phyloP scores from a whole-genome alignment of 2,888 invertebrate species.

The Drosophila pseudotakahashii region DNA sequence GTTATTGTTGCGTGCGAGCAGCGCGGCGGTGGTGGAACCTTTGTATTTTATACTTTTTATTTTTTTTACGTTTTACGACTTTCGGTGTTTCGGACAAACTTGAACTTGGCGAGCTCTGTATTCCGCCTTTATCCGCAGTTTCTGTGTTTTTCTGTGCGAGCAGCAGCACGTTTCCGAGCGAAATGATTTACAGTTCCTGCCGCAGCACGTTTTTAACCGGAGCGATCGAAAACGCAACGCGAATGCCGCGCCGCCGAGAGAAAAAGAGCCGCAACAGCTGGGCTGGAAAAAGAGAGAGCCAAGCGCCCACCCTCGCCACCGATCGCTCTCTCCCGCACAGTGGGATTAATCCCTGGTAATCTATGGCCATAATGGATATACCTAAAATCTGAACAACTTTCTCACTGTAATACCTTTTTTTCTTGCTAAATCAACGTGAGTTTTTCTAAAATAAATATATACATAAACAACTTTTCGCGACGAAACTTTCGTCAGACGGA shows the following conservation, averaged over 20 bases:
- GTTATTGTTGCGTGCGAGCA: constrained; percentile 37
- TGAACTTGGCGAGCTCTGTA: constrained; percentile 64
- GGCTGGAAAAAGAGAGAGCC: constrained; percentile 1
- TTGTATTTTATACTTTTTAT: constrained; percentile 33
- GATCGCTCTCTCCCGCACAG: constrained; percentile 18
- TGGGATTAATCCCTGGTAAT: background rate
- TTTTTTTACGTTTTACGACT: constrained; percentile 57
- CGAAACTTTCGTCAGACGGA: no score
- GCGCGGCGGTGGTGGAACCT: constrained; percentile 21
- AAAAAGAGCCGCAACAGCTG: constrained; percentile 34
- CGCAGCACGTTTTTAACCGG: constrained; percentile 83
- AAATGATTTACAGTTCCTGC: constrained; percentile 83
- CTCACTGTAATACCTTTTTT: no score
- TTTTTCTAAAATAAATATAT: no score
- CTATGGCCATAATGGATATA: no score
- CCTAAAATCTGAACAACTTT: background rate
- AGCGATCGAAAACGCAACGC: constrained; percentile 48
- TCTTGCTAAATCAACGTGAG: no score
- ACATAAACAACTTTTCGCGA: no score
- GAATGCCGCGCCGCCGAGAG: constrained; percentile 20
- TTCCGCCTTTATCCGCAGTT: constrained; percentile 24
- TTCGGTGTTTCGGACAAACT: constrained; percentile 60
- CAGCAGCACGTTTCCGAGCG: constrained; percentile 81
- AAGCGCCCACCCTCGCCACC: constrained; percentile 4
- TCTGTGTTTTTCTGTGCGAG: constrained; percentile 8